Conservation (phyloP, 2,888 invertebrate genomes). For the Nephrotoma flavescens region DNA sequence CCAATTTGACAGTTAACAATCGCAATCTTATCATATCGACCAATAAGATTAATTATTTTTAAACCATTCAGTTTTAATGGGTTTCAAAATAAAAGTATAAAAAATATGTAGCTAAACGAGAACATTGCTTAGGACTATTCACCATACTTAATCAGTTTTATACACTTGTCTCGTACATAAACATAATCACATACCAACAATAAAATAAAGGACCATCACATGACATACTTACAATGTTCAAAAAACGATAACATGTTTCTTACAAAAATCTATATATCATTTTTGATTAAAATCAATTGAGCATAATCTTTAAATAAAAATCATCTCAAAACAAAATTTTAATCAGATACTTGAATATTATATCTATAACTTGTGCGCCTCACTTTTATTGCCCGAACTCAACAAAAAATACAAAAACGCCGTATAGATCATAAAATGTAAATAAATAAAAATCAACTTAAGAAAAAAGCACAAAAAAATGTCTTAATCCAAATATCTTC, state of each 20-base stretch:
- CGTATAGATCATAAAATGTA: neutral
- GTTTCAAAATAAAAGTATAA: no score
- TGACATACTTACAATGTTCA: neutral
- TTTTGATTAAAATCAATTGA: neutral
- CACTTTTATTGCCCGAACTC: neutral
- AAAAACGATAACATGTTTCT: no score
- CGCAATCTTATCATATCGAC: no score
- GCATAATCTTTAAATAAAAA: neutral
- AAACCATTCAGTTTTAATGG: no score
- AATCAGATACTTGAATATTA: neutral
- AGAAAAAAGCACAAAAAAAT: neutral
- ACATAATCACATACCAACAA: no score
- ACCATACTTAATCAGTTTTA: no score
- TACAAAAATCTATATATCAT: neutral
- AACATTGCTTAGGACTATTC: no score
- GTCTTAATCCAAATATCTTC: neutral
- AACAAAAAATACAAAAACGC: neutral
- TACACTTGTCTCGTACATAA: no score
- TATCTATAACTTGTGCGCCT: neutral
- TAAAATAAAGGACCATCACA: no score
- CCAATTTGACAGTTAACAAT: no score
- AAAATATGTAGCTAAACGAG: no score
- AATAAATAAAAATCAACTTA: neutral
- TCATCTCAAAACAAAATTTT: neutral
- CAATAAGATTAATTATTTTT: no score